These are phyloP conservation scores for Telmatherina bonti DNA, from an alignment of 2,797 vertebrate species.

Conservation along the genomic window DNA sequence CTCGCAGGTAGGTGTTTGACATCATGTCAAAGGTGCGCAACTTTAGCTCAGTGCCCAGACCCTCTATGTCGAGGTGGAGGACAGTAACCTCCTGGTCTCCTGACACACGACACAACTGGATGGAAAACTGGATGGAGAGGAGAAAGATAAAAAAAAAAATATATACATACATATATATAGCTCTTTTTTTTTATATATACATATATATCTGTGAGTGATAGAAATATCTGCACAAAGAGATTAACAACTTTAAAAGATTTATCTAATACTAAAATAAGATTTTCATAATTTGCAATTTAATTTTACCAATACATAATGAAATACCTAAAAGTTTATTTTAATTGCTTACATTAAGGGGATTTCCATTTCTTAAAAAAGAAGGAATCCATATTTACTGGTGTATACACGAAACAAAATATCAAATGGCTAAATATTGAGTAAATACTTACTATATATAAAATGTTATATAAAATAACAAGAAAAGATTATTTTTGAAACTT, in stretches of 20 bases:
- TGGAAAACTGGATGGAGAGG: slow-evolving; percentile 83
- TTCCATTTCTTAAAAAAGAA: too few species aligned
- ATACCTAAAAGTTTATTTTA: background rate
- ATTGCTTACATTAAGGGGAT: too few species aligned
- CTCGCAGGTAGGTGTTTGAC: slow-evolving; percentile 89
- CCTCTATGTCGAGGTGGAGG: slow-evolving; percentile 88
- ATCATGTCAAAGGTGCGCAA: slow-evolving; percentile 92
- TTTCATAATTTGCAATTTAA: background rate
- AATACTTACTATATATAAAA: background rate
- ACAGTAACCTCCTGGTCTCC: slow-evolving; percentile 85
- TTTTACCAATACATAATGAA: background rate
- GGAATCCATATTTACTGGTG: too few species aligned
- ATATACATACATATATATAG: too few species aligned
- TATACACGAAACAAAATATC: background rate
- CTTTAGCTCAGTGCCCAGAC: slow-evolving; percentile 92
- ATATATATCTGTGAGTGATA: too few species aligned
- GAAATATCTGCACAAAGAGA: background rate
- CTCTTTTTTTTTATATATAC: too few species aligned
- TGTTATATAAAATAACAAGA: too few species aligned
- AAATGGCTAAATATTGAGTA: background rate
- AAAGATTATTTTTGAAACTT: background rate
- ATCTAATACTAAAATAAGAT: background rate
- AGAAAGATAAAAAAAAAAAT: background rate
- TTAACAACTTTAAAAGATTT: background rate
- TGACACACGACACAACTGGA: slow-evolving; percentile 89